Conservation (phyloP, 2,888 invertebrate species). For the Cylindroiulus punctatus region DNA sequence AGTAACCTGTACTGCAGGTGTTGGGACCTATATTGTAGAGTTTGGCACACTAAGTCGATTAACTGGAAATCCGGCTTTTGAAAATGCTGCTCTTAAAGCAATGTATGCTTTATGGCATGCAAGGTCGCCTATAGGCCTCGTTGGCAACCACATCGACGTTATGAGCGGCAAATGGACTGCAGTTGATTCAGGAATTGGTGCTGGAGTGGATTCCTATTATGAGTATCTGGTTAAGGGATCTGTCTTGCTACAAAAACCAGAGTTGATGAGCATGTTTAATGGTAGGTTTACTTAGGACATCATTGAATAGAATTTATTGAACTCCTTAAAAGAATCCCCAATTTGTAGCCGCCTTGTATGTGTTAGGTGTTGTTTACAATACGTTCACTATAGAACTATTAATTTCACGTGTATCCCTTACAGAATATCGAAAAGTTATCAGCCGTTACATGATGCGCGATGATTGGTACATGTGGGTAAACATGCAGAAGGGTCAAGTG, state of each 20-base stretch:
- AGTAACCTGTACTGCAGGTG: conserved; percentile 97
- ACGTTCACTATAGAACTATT: neutral
- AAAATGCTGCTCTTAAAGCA: conserved; percentile 82
- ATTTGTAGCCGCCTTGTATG: too few species aligned
- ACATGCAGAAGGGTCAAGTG: conserved; percentile 96
- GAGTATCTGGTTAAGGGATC: conserved; percentile 80
- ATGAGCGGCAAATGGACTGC: neutral
- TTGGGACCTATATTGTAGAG: conserved; percentile 93
- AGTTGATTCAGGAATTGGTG: conserved; percentile 69
- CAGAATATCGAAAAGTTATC: conserved; percentile 67
- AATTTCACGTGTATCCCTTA: conserved; percentile 20
- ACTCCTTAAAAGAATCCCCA: too few species aligned
- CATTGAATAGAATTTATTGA: too few species aligned
- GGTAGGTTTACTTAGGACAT: conserved; percentile 64
- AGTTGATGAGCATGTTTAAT: conserved; percentile 89
- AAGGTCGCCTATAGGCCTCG: conserved; percentile 75
- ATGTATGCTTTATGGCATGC: conserved; percentile 83
- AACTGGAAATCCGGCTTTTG: conserved; percentile 93
- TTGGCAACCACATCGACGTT: conserved; percentile 77
- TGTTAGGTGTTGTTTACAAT: too few species aligned
- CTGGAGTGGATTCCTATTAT: conserved; percentile 73
- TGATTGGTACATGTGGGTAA: conserved; percentile 99
- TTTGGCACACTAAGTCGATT: conserved; percentile 93
- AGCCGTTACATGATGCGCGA: conserved; percentile 79
- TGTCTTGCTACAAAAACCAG: conserved; percentile 87